Conservation (phyloP, 2,113 vertebrate species). For the Pseudorectes ferrugineus region DNA sequence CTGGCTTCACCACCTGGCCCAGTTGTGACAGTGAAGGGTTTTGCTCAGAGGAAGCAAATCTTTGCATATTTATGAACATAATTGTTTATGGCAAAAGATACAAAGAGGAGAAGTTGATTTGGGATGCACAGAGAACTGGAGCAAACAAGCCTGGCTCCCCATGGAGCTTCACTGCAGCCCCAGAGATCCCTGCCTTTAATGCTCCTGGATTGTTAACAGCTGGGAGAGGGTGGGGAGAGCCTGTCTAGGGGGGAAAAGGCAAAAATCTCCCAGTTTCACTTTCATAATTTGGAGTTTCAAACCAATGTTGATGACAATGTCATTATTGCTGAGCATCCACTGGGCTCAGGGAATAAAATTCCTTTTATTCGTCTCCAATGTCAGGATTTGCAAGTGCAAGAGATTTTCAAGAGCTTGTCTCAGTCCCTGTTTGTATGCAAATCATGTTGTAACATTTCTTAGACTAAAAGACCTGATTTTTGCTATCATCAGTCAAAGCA, state of each 20-base stretch:
- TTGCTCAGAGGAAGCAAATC: not conserved
- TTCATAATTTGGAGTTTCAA: conserved; percentile 17
- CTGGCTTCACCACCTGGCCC: not conserved
- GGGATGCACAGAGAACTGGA: not conserved
- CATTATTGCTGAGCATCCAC: not conserved
- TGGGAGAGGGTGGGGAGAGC: not conserved
- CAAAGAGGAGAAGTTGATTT: not conserved
- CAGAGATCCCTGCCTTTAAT: not conserved
- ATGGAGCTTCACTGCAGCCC: not conserved
- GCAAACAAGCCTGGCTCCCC: not conserved
- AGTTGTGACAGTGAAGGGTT: not conserved
- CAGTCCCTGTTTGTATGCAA: conserved; percentile 44
- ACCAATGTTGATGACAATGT: not conserved
- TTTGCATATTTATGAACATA: not conserved
- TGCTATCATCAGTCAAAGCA: conserved; percentile 26
- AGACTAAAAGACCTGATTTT: conserved; percentile 5
- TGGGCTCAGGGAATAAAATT: conserved; percentile 4
- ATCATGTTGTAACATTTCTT: conserved; percentile 17
- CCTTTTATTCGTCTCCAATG: conserved; percentile 7
- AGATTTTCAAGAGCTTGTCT: conserved; percentile 28
- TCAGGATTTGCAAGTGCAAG: conserved; percentile 27
- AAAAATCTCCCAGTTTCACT: not conserved
- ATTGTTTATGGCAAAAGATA: not conserved
- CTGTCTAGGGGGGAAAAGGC: not conserved
- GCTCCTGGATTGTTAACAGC: conserved; percentile 2